Percentiles rank a stretch among this genome's conserved stretches.
These are phyloP conservation scores for Calidris pygmaea DNA, from an alignment of 2,113 vertebrate species.

Conservation along the genomic window DNA sequence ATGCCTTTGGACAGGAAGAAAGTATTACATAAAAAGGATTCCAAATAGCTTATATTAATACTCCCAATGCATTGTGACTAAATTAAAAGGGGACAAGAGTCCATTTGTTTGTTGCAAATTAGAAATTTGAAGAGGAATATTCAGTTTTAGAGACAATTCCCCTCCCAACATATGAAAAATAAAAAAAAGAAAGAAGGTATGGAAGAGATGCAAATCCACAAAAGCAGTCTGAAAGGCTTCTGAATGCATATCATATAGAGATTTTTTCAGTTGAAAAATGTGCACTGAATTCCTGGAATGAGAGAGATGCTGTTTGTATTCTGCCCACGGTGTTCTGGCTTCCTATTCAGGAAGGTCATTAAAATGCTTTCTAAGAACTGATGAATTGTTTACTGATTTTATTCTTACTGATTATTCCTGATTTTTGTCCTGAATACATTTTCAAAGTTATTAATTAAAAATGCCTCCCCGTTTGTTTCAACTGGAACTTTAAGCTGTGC, in stretches of 20 bases:
- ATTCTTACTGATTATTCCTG: conserved; percentile 1
- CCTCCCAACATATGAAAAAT: not conserved
- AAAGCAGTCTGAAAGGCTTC: not conserved
- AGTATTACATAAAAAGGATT: not conserved
- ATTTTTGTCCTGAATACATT: conserved; percentile 28
- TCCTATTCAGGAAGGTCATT: conserved; percentile 19
- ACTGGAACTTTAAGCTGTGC: not conserved
- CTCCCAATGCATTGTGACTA: not conserved
- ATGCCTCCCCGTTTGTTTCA: conserved; percentile 56
- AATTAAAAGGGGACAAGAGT: not conserved
- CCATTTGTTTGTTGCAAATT: not conserved
- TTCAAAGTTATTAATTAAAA: conserved; percentile 54
- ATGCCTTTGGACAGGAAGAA: not conserved
- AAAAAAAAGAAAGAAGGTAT: not conserved
- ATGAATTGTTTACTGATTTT: conserved; percentile 32
- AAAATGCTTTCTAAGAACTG: conserved; percentile 53
- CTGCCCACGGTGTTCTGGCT: conserved; percentile 54
- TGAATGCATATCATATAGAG: not conserved
- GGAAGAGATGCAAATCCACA: not conserved
- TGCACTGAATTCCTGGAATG: conserved; percentile 39
- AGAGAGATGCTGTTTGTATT: conserved; percentile 57
- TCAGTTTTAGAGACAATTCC: not conserved
- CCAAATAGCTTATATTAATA: not conserved
- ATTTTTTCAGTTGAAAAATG: not conserved
- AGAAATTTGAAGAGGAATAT: not conserved